Evolutionary conservation across 2,113 vertebrate species (phyloP).

Genomic region (Corythornis madagascariensis): DNA sequence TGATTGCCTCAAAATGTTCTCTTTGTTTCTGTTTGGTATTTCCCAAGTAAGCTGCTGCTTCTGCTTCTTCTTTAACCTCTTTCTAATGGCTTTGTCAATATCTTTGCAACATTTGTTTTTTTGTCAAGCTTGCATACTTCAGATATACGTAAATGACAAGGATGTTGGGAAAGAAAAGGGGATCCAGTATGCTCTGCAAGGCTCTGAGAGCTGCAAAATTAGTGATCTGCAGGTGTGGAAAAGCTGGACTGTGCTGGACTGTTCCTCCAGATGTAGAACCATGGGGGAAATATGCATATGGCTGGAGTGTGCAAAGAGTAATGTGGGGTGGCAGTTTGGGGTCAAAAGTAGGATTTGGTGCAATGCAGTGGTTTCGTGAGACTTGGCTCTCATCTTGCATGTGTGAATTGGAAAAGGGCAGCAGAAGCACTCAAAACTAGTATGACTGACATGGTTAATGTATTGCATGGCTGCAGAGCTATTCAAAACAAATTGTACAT

Average conservation of each 20-base stretch:
- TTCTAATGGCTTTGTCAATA: neutral
- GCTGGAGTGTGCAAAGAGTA: neutral
- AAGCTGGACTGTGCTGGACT: neutral
- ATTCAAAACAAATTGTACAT: neutral
- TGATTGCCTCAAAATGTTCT: neutral
- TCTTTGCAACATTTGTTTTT: neutral
- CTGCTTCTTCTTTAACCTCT: neutral
- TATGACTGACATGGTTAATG: neutral
- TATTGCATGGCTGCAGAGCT: neutral
- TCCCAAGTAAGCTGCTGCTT: neutral
- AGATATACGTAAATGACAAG: neutral
- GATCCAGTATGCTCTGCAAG: neutral
- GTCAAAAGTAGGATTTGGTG: neutral
- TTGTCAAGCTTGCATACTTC: neutral
- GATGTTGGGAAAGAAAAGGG: neutral
- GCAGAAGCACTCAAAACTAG: neutral
- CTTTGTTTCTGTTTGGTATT: constrained; percentile 2
- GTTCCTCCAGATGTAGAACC: neutral
- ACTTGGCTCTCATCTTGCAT: neutral
- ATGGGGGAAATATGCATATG: neutral
- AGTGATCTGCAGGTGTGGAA: neutral
- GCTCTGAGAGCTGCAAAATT: neutral
- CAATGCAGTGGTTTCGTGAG: neutral
- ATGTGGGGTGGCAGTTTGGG: neutral
- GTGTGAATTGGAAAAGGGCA: neutral